Percentiles rank a stretch among this genome's conserved stretches.
Evolutionary conservation across 2,888 invertebrate species (phyloP).

Genomic region (Meloe dianella): DNA sequence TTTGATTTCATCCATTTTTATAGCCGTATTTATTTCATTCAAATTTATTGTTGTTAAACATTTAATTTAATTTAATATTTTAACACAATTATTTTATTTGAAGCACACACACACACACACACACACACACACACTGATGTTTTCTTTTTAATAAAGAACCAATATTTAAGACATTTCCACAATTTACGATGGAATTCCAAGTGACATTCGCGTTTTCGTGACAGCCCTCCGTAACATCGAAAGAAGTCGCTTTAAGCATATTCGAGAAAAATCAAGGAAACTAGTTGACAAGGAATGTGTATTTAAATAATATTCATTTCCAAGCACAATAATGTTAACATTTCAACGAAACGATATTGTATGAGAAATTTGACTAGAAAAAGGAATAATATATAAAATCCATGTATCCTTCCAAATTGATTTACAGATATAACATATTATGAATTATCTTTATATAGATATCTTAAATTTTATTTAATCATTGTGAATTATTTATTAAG

Average conservation of each 20-base stretch:
- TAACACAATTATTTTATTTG: too few species aligned
- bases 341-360: not conserved
- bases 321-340: conserved; percentile 7
- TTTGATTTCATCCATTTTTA: conserved; percentile 19
- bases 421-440: too few species aligned
- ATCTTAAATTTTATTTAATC: too few species aligned
- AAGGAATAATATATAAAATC: not conserved
- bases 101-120: too few species aligned
- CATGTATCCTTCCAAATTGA: too few species aligned
- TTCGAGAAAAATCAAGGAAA: conserved; percentile 28
- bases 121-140: too few species aligned
- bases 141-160: conserved; percentile 24
- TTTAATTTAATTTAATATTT: conserved; percentile 1
- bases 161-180: conserved; percentile 33
- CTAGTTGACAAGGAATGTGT: conserved; percentile 27
- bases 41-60: not conserved
- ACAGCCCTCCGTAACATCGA: conserved; percentile 28
- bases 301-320: conserved; percentile 26
- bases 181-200: conserved; percentile 32
- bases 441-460: too few species aligned
- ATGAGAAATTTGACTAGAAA: not conserved
- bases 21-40: conserved; percentile 11
- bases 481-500: too few species aligned
- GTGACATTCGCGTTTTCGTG: conserved; percentile 30
- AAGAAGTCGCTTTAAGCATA: conserved; percentile 30